Evolutionary conservation across 2,113 vertebrate species (phyloP), one percentile per base, ranked within the genome.

Genomic region (Ameiurus melas): DNA sequence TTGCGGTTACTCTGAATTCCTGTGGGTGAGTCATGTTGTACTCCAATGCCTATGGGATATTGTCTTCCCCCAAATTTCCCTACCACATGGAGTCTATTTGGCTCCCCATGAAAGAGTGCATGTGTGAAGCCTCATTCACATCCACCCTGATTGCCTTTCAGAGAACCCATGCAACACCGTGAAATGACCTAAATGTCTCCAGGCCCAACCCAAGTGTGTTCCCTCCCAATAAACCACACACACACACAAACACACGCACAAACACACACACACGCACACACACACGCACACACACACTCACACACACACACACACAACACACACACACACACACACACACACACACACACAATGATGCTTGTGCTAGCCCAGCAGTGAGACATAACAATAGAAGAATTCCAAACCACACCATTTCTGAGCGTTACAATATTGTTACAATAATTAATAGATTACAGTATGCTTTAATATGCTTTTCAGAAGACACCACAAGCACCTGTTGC

Each of bases 21-120:
- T 94, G 92, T 87, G 90, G 90, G 90, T 94, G 94, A 93, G 78
- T 94, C 91, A 94, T 91, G 86, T 91, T 90, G 33, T 86, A 84
- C 89, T 92, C 89, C 25, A 13, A 92, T 91, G 92, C 87, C 53
- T 93, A 87, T 85, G 88, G 89, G 83, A 91, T 91, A 93, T 94
- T 91, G 89, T 93, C 92, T 93, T 94, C 91, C 92, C 90, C 86
- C 94, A 95, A 92, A 89, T 91, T 87, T 92, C 89, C 89, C 89
- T 80, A 85, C 87, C 90, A 89, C 89, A 90, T 89, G 85, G 86
- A 89, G 51, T 88, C 80, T 89, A 92, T 92, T 92, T 93, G 94
- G 93, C 93, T 85, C 57, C 62, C 80, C 87, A 94, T 92, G 88
- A 94, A 94, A 94, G 90, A 81, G 73, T 75, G 68, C 16, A 70